phyloP scores from a whole-genome alignment of 2,113 vertebrate species.

The Neodon shergylaensis region DNA sequence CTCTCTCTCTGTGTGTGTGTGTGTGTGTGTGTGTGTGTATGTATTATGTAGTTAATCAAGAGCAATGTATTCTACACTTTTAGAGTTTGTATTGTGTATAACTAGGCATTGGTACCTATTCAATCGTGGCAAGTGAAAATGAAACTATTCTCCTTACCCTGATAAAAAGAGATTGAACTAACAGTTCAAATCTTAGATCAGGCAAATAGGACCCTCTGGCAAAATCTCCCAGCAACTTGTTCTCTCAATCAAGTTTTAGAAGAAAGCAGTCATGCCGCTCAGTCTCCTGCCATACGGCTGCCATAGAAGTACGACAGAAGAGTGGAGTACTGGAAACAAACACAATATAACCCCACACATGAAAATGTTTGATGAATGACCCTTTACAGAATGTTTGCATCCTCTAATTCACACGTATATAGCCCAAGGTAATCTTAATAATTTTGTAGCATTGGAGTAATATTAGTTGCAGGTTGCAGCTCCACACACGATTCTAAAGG shows the following conservation, averaged over 20 bases:
- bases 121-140: not conserved
- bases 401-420: not conserved
- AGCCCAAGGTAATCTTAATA: not conserved
- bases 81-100: not conserved
- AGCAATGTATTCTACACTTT: not conserved
- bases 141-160: accelerated
- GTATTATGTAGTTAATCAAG: not conserved
- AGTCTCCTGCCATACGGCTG: no score
- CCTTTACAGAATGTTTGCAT: not conserved
- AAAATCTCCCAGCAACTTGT: not conserved
- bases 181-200: not conserved
- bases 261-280: not conserved
- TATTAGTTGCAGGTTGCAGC: not conserved
- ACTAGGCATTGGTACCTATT: not conserved
- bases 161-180: not conserved
- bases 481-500: not conserved
- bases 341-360: not conserved
- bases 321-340: not conserved
- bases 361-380: not conserved
- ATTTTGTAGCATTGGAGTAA: not conserved
- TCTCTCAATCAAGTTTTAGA: constrained; percentile 29
- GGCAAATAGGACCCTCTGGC: not conserved
- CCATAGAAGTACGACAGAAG: not conserved
- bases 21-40: not conserved
- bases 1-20: no score